Evolutionary conservation across 2,797 vertebrate species (phyloP).

Genomic region (Eleutherodactylus coqui): DNA sequence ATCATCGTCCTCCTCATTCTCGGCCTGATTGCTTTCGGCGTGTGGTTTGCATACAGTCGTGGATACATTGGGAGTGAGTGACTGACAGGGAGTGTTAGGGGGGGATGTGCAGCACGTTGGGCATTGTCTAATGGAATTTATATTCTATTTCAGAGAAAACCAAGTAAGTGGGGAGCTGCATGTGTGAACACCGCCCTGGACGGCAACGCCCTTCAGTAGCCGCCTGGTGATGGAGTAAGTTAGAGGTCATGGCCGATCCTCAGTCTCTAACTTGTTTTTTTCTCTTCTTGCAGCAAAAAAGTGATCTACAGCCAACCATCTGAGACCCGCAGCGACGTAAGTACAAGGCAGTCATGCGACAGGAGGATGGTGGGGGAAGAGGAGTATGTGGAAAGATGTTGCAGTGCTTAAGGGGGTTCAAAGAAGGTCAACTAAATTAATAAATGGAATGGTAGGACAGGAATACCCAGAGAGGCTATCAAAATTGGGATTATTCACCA

Average conservation of each 20-base stretch:
- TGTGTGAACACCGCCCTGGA: neutral
- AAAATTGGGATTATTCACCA: too few species aligned
- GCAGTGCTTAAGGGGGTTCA: too few species aligned
- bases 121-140: neutral
- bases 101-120: neutral
- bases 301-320: constrained; percentile 83
- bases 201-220: neutral
- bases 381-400: too few species aligned
- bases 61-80: constrained; percentile 89
- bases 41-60: constrained; percentile 88
- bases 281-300: constrained; percentile 70
- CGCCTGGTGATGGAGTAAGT: neutral
- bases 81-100: too few species aligned
- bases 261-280: neutral
- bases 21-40: constrained; percentile 74
- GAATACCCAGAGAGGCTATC: too few species aligned
- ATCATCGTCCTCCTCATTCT: constrained; percentile 83
- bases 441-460: too few species aligned
- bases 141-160: constrained; percentile 66
- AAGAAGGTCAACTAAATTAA: too few species aligned
- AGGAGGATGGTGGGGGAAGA: too few species aligned
- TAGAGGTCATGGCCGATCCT: neutral
- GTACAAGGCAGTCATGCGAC: constrained; percentile 62
- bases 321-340: constrained; percentile 80
- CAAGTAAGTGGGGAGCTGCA: constrained; percentile 64